Evolutionary conservation across 92 coral and sea anemone species (phyloP).

Genomic region (Bergia sp.): DNA sequence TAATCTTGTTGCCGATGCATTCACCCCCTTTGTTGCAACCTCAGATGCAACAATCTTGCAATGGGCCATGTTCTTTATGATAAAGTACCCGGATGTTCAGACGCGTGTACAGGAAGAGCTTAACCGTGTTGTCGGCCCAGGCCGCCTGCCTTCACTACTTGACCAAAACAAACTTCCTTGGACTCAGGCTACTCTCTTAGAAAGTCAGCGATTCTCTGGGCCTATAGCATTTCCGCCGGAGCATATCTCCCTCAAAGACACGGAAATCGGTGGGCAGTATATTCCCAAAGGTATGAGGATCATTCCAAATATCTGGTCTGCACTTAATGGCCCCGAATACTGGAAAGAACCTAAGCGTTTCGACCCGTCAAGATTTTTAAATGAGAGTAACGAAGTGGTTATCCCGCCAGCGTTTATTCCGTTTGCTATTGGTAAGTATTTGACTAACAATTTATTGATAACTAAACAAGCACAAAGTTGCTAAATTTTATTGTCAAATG

Average conservation of each 20-base stretch:
- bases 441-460: not conserved
- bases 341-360: not conserved
- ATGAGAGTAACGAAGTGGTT: not conserved
- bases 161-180: not conserved
- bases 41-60: not conserved
- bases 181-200: not conserved
- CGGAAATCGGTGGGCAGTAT: not conserved
- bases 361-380: not conserved
- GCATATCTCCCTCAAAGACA: not conserved
- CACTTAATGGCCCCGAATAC: not conserved
- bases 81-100: not conserved
- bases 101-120: not conserved
- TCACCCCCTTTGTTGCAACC: not conserved
- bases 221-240: not conserved
- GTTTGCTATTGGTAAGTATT: not conserved
- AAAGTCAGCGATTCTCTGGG: not conserved
- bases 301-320: not conserved
- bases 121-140: not conserved
- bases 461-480: not conserved
- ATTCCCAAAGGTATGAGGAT: not conserved
- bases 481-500: not conserved
- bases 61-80: not conserved
- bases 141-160: not conserved
- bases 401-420: not conserved
- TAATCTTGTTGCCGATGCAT: not conserved